Evolutionary conservation across 1,140 invertebrate species (phyloP), one percentile per base, ranked within the genome.

Genomic region (Drosophila athabasca): DNA sequence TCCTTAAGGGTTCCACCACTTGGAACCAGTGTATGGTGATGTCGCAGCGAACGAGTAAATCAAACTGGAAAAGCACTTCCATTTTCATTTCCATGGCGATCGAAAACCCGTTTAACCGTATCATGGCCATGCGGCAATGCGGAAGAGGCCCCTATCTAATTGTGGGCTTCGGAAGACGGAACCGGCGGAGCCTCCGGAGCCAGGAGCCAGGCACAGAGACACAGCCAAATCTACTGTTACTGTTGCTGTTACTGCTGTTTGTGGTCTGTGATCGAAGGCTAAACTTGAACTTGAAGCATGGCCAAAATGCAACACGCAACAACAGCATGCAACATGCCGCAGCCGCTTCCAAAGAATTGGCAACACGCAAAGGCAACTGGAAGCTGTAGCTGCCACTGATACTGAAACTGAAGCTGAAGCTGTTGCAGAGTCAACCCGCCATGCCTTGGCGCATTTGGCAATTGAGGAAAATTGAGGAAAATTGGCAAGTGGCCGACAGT

Each of bases 261-360:
- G 31, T 26, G 46, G 54, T 51, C n/a, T 13, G 17, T n/a, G 17
- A 43, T 43, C 48, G 49, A 55, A 24, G 54, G 22, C 46, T 79
- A 83, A 87, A 89, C 83, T 87, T 87, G 84, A 87, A 87, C 83
- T 88, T 89, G 79, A 89, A 68, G 61, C 48, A 49, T 66, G 73
- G 58, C 73, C 64, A 64, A 70, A 67, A 55, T 68, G 78, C 74
- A 78, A 75, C 69, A 67, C 54, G 66, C 62, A 41, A 50, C 51
- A 57, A 57, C 54, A 57, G 44, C 54, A 17, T 44, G 15, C 53
- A 55, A 29, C 22, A 39, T 35, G 7, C 43, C 6, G 9, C 13
- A 0, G 13, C 2, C 4, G 50, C 51, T 72, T 65, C 51, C 71
- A 67, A 35, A 49, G 46, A 52, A 53, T 49, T 49, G 45, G 17